These are phyloP conservation scores for Cyrtorhinus lividipennis DNA, from an alignment of 1,140 invertebrate species.

Conservation along the genomic window DNA sequence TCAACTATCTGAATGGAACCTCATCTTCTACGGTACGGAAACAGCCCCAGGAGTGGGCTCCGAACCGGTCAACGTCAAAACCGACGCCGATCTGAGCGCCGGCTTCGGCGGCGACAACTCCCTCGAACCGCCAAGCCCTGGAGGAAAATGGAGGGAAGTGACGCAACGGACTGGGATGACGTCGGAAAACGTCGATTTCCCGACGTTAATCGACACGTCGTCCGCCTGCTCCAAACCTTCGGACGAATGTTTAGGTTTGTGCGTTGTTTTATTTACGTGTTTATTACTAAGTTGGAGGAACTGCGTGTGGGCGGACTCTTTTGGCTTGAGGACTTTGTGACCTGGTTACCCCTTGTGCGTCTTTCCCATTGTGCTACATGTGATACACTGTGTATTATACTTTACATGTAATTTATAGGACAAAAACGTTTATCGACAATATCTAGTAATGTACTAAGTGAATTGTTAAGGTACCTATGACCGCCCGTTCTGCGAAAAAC, in stretches of 20 bases:
- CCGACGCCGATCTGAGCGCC: constrained; percentile 10
- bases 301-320: constrained; percentile 4
- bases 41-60: constrained; percentile 30
- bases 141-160: constrained; percentile 11
- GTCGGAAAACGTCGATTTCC: constrained; percentile 16
- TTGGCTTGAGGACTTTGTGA: constrained; percentile 12
- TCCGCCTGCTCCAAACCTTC: constrained; percentile 21
- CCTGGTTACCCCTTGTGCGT: constrained; percentile 3
- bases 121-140: neutral
- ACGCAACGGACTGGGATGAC: constrained; percentile 17
- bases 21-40: constrained; percentile 42
- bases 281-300: constrained; percentile 19
- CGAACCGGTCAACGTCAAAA: neutral
- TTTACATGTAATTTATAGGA: neutral
- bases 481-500: neutral
- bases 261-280: constrained; percentile 21
- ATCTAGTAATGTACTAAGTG: neutral
- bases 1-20: constrained; percentile 37
- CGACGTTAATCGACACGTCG: neutral
- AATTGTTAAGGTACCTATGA: neutral
- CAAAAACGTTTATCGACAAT: constrained; percentile 1
- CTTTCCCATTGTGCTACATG: constrained; percentile 10
- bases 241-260: constrained; percentile 25
- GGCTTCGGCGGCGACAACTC: constrained; percentile 1
- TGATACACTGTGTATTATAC: neutral